Conservation (phyloP, 2,797 vertebrate genomes). For the Anolis apletophallus region DNA sequence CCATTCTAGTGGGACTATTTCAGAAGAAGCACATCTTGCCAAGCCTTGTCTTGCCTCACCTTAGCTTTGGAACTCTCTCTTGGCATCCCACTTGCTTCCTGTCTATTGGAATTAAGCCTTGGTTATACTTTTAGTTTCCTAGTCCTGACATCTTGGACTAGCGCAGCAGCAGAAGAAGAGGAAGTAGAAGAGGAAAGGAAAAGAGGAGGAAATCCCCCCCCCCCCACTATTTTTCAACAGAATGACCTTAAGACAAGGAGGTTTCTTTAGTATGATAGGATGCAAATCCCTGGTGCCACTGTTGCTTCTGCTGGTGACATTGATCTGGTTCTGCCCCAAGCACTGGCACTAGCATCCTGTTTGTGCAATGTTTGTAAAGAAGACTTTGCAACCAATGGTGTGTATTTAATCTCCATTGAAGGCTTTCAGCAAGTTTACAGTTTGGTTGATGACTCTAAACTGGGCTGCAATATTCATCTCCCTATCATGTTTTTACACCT, state of each 20-base stretch:
- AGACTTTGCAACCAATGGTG: not conserved
- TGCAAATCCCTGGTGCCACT: not conserved
- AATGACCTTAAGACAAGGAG: not conserved
- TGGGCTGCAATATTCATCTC: not conserved
- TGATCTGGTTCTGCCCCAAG: not conserved
- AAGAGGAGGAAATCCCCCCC: not conserved
- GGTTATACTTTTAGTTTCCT: not conserved
- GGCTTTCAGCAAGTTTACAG: not conserved
- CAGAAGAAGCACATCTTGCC: not conserved
- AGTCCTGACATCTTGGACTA: too few species aligned
- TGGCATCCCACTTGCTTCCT: not conserved
- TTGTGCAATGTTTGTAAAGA: not conserved
- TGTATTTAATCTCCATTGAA: not conserved
- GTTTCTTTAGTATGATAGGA: not conserved
- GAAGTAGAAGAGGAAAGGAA: too few species aligned
- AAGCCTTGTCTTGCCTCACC: not conserved
- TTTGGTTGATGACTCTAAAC: not conserved
- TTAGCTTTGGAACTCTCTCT: not conserved
- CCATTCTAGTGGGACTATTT: not conserved
- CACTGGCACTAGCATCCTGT: not conserved
- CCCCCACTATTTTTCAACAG: not conserved
- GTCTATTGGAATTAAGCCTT: not conserved
- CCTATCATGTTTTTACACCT: not conserved
- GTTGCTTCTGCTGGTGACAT: not conserved
- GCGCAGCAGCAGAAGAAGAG: too few species aligned